Evolutionary conservation across 2,888 invertebrate genomes (phyloP).

Genomic region (Sicus ferrugineus): DNA sequence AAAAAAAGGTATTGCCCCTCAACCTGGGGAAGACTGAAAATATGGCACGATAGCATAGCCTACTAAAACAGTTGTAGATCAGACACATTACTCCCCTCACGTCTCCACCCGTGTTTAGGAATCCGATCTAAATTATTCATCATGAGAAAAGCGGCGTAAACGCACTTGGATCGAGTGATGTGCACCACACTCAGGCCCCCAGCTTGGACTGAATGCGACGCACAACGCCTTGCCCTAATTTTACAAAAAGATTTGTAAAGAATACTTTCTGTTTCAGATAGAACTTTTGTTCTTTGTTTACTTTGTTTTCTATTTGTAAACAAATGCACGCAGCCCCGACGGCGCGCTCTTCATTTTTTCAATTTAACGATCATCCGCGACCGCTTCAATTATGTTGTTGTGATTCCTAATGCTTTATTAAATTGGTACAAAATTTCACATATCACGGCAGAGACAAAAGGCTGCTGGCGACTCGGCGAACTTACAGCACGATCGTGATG

Average conservation of each 20-base stretch:
- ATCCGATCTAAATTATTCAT: not conserved
- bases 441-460: not conserved
- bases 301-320: slow-evolving; percentile 20
- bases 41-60: too few relatives aligned
- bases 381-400: slow-evolving; percentile 15
- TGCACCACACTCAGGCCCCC: slow-evolving; percentile 13
- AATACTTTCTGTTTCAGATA: slow-evolving; percentile 26
- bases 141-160: too few relatives aligned
- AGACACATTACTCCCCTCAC: too few relatives aligned
- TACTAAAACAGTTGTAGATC: slow-evolving; percentile 24
- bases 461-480: not conserved
- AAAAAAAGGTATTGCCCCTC: too few relatives aligned
- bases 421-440: slow-evolving; percentile 2
- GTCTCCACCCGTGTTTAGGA: not conserved
- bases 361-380: not conserved
- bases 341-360: slow-evolving; percentile 15
- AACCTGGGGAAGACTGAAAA: too few relatives aligned
- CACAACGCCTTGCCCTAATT: slow-evolving; percentile 22
- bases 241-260: not conserved
- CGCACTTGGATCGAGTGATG: too few relatives aligned
- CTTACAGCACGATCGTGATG: not conserved
- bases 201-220: slow-evolving; percentile 21
- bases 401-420: slow-evolving; percentile 16
- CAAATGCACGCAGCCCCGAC: slow-evolving; percentile 5
- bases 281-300: slow-evolving; percentile 26